Base-by-base conservation (phyloP, 2,888 invertebrate species). In the Trichogramma dendrolimi region DNA sequence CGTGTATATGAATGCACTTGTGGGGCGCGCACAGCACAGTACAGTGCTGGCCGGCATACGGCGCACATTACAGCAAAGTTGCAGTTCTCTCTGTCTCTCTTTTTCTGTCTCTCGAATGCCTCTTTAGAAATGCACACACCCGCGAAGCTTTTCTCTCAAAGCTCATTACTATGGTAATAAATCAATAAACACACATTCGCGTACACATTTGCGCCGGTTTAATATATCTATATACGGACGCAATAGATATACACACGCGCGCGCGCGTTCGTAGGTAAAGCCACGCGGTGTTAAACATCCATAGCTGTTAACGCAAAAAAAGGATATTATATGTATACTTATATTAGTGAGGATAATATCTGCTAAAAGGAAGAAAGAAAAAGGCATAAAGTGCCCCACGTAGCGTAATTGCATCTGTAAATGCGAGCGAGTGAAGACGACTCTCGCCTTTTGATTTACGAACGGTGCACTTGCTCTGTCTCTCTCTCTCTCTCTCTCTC, bases 391-490 rank as follows among this genome's bases (percentile, higher is more conserved):
- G 43, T 27, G 46, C 51, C 55, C 44, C 44, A 6, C 58, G 44
- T 6, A 7, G 6, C 60, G 55, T 62, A 65, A 65, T 65, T 65
- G 65, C 65, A 62, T 65, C 65, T 55, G 58, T 58, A 65, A 65
- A 65, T 55, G 62, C 60, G 60, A 62, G 60, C 59, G 49, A 56
- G 47, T 56, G 49, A 47, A 39, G 47, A 40, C 49, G 27, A 58
- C 39, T 53, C 27, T 48, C 58, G 53, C 46, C 55, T 56, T 62
- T 58, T 65, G 65, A 65, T 65, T 65, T 62, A 65, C 60, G 58
- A 62, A 57, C 62, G 52, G 60, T 60, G 57, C 55, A 41, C 67
- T 41, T 57, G 27, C 39, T 39, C 38, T 40, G 44, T 10, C 14
- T 38, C 43, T 39, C n/a, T 46, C n/a, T 47, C 40, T 10, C 14